phyloP scores from a whole-genome alignment of 2,113 vertebrate species.

The Platysternon megacephalum region DNA sequence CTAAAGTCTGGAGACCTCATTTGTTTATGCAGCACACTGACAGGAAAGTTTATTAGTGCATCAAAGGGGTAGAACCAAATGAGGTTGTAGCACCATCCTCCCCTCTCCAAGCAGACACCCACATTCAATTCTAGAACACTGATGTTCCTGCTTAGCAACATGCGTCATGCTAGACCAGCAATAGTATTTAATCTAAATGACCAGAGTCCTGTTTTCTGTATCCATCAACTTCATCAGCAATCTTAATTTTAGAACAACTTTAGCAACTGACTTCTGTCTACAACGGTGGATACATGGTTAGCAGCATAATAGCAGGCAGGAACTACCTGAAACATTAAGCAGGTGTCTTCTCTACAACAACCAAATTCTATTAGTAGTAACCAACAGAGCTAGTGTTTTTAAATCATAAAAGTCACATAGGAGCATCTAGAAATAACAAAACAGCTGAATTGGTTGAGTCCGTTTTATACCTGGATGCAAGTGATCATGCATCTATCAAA shows the following conservation, averaged over 20 bases:
- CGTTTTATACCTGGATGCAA: constrained; percentile 11
- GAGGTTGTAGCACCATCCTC: not conserved
- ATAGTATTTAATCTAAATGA: not conserved
- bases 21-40: not conserved
- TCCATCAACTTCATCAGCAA: not conserved
- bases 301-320: not conserved
- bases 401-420: constrained; percentile 14
- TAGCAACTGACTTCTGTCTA: not conserved
- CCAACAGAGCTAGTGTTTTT: not conserved
- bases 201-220: not conserved
- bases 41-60: not conserved
- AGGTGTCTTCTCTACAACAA: not conserved
- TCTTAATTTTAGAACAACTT: not conserved
- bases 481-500: constrained; percentile 27
- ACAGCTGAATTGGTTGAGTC: constrained; percentile 7
- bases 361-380: not conserved
- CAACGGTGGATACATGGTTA: not conserved
- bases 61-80: not conserved
- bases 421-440: not conserved
- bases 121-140: not conserved
- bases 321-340: not conserved
- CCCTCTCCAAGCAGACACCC: constrained; percentile 1
- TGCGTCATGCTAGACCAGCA: not conserved
- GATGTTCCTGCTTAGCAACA: not conserved
- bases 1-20: not conserved